Evolutionary conservation across 2,888 invertebrate genomes (phyloP).

Genomic region (Anarsia innoxiella): DNA sequence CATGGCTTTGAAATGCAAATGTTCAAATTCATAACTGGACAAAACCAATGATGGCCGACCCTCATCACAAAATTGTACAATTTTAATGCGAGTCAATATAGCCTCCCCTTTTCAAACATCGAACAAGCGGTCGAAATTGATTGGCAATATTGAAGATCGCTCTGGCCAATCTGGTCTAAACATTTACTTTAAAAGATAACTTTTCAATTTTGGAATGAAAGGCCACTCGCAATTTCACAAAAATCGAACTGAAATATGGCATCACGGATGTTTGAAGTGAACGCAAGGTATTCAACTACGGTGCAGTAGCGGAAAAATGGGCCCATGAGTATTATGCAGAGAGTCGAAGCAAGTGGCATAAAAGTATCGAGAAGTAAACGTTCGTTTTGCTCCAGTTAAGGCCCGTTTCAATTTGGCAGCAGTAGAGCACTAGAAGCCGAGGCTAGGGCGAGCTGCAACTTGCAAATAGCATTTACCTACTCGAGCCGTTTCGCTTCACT

Average conservation of each 20-base stretch:
- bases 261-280: conserved; percentile 24
- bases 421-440: conserved; percentile 42
- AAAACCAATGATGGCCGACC: conserved; percentile 32
- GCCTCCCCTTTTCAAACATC: conserved; percentile 41
- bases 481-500: conserved; percentile 37
- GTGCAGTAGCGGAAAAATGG: conserved; percentile 29
- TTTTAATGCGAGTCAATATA: conserved; percentile 41
- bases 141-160: conserved; percentile 58
- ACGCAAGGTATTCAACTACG: conserved; percentile 19
- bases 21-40: conserved; percentile 4
- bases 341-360: conserved; percentile 27
- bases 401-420: conserved; percentile 61
- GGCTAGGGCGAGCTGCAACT: conserved; percentile 46
- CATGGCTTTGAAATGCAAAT: conserved; percentile 1
- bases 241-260: conserved; percentile 37
- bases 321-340: conserved; percentile 20
- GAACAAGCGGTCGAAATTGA: conserved; percentile 41
- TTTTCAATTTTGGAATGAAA: conserved; percentile 44
- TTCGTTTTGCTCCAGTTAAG: conserved; percentile 53
- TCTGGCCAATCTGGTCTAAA: conserved; percentile 51
- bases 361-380: conserved; percentile 39
- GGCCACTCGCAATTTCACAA: conserved; percentile 29
- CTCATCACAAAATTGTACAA: conserved; percentile 48
- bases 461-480: conserved; percentile 61
- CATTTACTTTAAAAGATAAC: conserved; percentile 35